Conservation (phyloP, 2,113 vertebrate species). For the Stegostoma tigrinum region DNA sequence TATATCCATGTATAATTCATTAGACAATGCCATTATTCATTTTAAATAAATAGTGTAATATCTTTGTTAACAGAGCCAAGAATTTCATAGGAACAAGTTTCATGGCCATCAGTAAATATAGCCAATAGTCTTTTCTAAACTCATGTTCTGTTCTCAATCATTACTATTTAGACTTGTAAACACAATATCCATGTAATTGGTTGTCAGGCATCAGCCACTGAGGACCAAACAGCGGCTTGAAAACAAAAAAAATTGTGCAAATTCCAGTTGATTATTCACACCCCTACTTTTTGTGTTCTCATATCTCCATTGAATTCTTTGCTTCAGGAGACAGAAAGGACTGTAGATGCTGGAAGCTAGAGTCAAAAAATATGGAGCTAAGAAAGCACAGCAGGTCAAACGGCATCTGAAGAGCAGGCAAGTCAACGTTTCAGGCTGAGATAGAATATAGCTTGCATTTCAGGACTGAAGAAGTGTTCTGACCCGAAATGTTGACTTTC, state of each 20-base stretch:
- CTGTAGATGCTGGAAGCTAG: too few species aligned
- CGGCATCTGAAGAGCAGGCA: too few species aligned
- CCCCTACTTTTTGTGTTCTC: not conserved
- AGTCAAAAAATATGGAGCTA: too few species aligned
- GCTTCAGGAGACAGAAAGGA: too few species aligned
- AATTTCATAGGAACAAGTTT: not conserved
- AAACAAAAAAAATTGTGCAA: not conserved
- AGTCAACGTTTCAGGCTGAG: too few species aligned
- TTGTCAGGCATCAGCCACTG: not conserved
- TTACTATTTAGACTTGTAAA: not conserved
- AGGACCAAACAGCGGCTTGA: not conserved
- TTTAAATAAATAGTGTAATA: not conserved
- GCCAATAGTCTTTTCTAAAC: not conserved
- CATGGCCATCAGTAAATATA: not conserved
- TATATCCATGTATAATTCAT: not conserved
- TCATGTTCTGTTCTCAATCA: not conserved
- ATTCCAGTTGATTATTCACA: not conserved
- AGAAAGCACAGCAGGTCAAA: too few species aligned
- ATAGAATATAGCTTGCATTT: too few species aligned
- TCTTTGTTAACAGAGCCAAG: not conserved
- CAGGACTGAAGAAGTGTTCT: too few species aligned
- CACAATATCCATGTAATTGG: not conserved
- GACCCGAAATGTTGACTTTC: too few species aligned
- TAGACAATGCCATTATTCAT: not conserved
- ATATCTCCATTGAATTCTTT: not conserved